Evolutionary conservation across 2,888 invertebrate genomes (phyloP), one percentile per base, ranked within the genome.

Genomic region (Sminthurinus aureus): DNA sequence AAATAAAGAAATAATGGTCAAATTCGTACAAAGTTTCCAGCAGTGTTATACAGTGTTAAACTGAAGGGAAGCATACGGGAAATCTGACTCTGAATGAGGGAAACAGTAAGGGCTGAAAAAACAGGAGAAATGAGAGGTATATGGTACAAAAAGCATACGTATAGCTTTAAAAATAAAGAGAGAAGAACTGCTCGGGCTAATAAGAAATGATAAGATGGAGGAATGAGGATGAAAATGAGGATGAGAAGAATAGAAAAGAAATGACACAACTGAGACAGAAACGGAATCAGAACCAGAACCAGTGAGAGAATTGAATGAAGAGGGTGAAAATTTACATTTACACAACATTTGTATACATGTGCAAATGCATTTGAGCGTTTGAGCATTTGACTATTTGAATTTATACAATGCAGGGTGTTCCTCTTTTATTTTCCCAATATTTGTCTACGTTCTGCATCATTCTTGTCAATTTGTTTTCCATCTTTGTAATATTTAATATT

Each of bases 191-290:
- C n/a, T n/a, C n/a, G n/a, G 22, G 52, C 58, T 58, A 77, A 22
- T 77, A 52, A 77, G 77, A 77, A 77, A 51, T 77, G 77, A 77
- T 77, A 77, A 77, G 77, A 20, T 22, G 15, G 64, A 58, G 22
- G 71, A 71, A 67, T 22, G 71, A 22, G 71, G 15, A 18, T 24
- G 73, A 73, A 24, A 73, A 38, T 15, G 58, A 77, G 58, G 77
- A 77, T 18, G 58, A 58, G 58, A 9, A 58, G 38, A 38, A 6
- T 4, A 38, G 38, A 38, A 38, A 38, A 38, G 38, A 38, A 38
- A 38, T 38, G 38, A 38, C 38, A 38, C 38, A 6, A 38, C 38
- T 4, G 38, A 38, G 38, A 58, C 58, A 18, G 18, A 58, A 77
- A 77, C n/a, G n/a, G n/a, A n/a, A n/a, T n/a, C n/a, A n/a, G n/a